Percentiles rank a stretch among this genome's conserved stretches.
Conservation (phyloP, 2,888 invertebrate species). For the Xestia c-nigrum region DNA sequence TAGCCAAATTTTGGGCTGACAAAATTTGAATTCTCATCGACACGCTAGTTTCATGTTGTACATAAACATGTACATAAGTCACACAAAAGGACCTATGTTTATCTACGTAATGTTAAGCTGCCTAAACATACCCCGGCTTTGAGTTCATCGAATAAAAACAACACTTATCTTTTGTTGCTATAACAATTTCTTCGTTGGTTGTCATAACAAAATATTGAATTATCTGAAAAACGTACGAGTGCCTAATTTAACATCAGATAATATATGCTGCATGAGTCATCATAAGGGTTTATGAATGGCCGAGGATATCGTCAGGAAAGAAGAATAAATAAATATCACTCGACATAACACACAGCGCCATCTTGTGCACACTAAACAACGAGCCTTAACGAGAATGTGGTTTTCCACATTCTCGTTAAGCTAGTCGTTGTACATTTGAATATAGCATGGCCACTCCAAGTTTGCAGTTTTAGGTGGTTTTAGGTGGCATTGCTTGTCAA, state of each 20-base stretch:
- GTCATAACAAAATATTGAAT: slow-evolving; percentile 17
- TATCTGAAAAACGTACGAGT: slow-evolving; percentile 17
- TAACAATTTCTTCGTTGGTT: slow-evolving; percentile 4
- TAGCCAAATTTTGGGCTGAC: no score
- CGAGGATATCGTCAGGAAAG: neutral
- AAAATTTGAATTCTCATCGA: no score
- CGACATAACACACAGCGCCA: no score
- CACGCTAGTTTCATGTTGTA: no score
- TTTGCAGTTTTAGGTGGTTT: no score
- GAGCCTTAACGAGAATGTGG: no score
- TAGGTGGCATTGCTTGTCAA: no score
- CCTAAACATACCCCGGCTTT: slow-evolving; percentile 8
- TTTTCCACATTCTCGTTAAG: no score
- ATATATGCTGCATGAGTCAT: slow-evolving; percentile 32
- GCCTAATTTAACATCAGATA: slow-evolving; percentile 6
- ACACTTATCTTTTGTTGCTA: slow-evolving; percentile 46
- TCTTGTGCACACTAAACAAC: no score
- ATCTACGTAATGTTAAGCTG: slow-evolving; percentile 1
- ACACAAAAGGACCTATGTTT: neutral
- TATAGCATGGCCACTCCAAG: neutral
- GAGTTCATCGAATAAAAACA: slow-evolving; percentile 43
- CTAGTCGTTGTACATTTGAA: neutral
- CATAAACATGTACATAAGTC: no score
- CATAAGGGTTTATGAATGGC: neutral
- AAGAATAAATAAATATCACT: neutral